Base-by-base conservation (phyloP, 2,797 vertebrate genomes). In the Gastrophryne carolinensis region DNA sequence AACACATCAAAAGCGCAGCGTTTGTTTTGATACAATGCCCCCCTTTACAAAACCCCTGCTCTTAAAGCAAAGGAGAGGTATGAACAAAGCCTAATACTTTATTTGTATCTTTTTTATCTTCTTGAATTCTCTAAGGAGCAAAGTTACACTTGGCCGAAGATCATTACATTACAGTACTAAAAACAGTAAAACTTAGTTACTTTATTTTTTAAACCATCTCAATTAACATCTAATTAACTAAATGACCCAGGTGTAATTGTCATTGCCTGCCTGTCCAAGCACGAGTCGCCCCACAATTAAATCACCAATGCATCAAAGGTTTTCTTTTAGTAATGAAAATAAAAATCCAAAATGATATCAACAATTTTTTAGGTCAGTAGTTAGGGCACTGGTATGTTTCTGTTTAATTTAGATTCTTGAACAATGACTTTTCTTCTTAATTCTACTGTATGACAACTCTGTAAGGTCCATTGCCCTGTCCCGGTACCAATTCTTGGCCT, bases 141-240 rank as follows among this genome's bases (percentile, higher is more conserved):
- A 49, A 35, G 12, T 41, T 57, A 30, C 32, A 73, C 72, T 61
- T 65, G 53, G 52, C 23, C 37, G 39, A 11, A 66, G 58, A 66
- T 64, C 62, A 54, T 49, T 49, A 65, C 52, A 58, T 66, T n/a
- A n/a, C n/a, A 49, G 65, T 74, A 58, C 56, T 74, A 63, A 37
- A 58, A 52, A 69, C 26, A 47, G 37, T 58, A 35, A 69, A 50
- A 69, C 72, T 57, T 21, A 53, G 23, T 58, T 66, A 68, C 63
- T 75, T 60, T 41, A 50, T 77, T 72, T 60, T 71, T 71, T 71
- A 56, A 17, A 30, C 50, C 29, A 64, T 65, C 39, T 37, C 67
- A 77, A 71, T 77, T 77, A 77, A 71, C 32, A 64, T 77, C 67
- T 72, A 72, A 78, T 78, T 78, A 78, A 78, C 52, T 52, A 57